Evolutionary conservation across 1,140 invertebrate species (phyloP).

Genomic region (Dolichoris vasculosae): DNA sequence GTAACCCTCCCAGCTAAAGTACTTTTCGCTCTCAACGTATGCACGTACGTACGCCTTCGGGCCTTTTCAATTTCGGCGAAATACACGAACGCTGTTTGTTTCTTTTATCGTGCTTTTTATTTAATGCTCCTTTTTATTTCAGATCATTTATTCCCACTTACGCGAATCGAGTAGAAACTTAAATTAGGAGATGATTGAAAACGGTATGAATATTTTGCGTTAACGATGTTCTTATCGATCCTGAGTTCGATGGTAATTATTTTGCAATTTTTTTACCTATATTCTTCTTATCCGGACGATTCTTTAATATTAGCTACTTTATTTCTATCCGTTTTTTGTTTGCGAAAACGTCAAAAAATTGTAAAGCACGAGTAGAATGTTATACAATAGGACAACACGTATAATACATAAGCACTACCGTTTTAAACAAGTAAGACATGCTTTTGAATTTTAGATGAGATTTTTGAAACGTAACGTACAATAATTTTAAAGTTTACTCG

Average conservation of each 20-base stretch:
- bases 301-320: too few relatives aligned
- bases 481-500: background rate
- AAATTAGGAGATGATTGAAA: too few relatives aligned
- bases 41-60: background rate
- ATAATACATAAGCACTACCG: background rate
- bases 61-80: constrained; percentile 31
- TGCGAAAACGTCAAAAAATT: too few relatives aligned
- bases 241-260: too few relatives aligned
- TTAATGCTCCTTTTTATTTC: background rate
- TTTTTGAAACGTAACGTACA: background rate
- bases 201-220: too few relatives aligned
- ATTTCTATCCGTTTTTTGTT: too few relatives aligned
- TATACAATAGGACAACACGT: background rate
- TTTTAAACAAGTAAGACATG: background rate
- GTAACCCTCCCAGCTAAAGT: constrained; percentile 6
- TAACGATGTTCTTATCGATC: too few relatives aligned
- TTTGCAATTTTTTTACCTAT: too few relatives aligned
- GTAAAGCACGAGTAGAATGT: too few relatives aligned
- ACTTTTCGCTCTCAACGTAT: constrained; percentile 17
- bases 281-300: too few relatives aligned
- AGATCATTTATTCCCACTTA: background rate
- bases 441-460: background rate
- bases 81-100: background rate
- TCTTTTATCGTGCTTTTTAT: background rate
- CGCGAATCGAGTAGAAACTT: too few relatives aligned